Conservation (phyloP, 2,888 invertebrate species). For the Epirrita christyi region DNA sequence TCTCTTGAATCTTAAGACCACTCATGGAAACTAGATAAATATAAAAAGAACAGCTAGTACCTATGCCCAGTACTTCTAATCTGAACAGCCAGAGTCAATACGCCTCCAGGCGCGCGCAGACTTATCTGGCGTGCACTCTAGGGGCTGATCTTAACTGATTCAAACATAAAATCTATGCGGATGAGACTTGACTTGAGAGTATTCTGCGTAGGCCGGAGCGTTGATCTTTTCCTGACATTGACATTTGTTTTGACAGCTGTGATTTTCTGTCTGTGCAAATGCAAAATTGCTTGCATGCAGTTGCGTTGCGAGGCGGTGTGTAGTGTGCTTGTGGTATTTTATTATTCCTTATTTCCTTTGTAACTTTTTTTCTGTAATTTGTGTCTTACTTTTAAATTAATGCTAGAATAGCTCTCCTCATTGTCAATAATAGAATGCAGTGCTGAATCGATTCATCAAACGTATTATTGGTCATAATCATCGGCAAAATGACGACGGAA, state of each 20-base stretch:
- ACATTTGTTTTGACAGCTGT: slow-evolving; percentile 24
- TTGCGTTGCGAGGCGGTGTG: slow-evolving; percentile 16
- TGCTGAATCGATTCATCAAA: slow-evolving; percentile 49
- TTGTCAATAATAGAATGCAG: slow-evolving; percentile 50
- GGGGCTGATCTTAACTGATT: too few relatives aligned
- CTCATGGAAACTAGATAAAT: too few relatives aligned
- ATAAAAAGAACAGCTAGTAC: too few relatives aligned
- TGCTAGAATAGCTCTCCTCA: slow-evolving; percentile 14
- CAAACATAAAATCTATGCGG: background rate
- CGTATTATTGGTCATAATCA: slow-evolving; percentile 52
- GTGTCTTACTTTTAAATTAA: slow-evolving; percentile 8
- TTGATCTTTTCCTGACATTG: slow-evolving; percentile 27
- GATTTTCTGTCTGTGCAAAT: slow-evolving; percentile 39
- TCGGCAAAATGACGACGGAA: slow-evolving; percentile 75
- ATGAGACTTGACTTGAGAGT: background rate
- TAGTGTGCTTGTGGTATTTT: slow-evolving; percentile 41
- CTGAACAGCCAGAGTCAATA: too few relatives aligned
- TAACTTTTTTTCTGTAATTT: slow-evolving; percentile 33
- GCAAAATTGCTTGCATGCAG: slow-evolving; percentile 29
- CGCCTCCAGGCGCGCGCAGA: too few relatives aligned
- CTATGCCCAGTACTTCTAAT: too few relatives aligned
- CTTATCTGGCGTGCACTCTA: too few relatives aligned
- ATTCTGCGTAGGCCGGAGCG: slow-evolving; percentile 18
- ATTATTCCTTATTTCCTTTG: slow-evolving; percentile 31
- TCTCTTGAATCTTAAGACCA: too few relatives aligned